Evolutionary conservation across 2,797 vertebrate species (phyloP).

Genomic region (Cossypha niveicapilla): DNA sequence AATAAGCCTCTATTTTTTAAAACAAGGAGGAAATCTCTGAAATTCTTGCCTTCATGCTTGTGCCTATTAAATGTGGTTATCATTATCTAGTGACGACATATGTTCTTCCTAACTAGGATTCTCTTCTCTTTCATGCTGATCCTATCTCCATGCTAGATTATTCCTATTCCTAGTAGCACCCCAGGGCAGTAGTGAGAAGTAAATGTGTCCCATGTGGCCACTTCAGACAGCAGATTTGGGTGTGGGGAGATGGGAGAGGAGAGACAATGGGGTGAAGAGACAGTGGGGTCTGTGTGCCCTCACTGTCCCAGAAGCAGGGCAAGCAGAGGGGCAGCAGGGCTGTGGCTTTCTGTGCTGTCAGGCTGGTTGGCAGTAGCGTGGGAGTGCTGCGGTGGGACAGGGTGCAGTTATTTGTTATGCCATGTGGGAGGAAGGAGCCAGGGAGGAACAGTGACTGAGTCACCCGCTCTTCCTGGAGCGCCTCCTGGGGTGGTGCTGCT

Average conservation of each 20-base stretch:
- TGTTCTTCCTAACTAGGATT: neutral
- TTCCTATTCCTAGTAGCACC: slow-evolving; percentile 15
- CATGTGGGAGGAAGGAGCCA: neutral
- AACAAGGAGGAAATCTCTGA: neutral
- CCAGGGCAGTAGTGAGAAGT: neutral
- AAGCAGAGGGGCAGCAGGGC: neutral
- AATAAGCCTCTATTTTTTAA: neutral
- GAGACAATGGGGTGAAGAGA: neutral
- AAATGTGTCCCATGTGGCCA: neutral
- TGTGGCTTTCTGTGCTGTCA: neutral
- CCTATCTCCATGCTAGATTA: neutral
- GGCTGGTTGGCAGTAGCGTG: neutral
- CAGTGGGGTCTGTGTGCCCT: fast-evolving
- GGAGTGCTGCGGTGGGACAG: neutral
- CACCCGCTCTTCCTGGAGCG: slow-evolving; percentile 3
- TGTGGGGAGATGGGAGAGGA: neutral
- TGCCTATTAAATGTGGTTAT: slow-evolving; percentile 32
- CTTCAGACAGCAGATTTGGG: neutral
- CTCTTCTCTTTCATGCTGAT: slow-evolving; percentile 6
- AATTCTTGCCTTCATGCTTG: neutral
- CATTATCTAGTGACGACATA: neutral
- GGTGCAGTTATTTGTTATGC: neutral
- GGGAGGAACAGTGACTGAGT: slow-evolving; percentile 44
- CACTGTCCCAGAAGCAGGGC: fast-evolving
- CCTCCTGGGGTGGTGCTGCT: slow-evolving; percentile 42